Evolutionary conservation across 2,113 vertebrate species (phyloP), one percentile per base, ranked within the genome.

Genomic region (Ptychochromis oligacanthus): DNA sequence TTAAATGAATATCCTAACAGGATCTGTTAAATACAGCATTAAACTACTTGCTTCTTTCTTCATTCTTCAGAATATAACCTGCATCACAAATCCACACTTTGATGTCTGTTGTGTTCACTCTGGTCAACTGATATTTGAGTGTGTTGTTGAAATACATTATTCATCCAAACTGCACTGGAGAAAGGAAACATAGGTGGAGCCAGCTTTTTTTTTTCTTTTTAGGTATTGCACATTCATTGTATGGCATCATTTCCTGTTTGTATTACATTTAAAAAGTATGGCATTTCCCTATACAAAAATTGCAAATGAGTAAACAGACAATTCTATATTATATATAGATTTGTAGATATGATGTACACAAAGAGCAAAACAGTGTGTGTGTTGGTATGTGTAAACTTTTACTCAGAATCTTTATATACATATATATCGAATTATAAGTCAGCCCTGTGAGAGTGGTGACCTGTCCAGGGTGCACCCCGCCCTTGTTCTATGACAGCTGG

Each of bases 91-190:
- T 43, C 38, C n/a, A 65, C 7, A 24, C 62, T 43, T 65, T 14
- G 24, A 40, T 40, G 38, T 65, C 38, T 24, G 38, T 22, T 34
- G 22, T 65, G 36, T 65, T 65, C 36, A 36, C n/a, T 65, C 15
- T 65, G 62, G 62, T 65, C 62, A 65, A 10, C 62, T 10, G 62
- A 65, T 65, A 40, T 65, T 6, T 46, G 38, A 65, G 38, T 65
- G 62, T 46, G 38, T 65, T 65, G 62, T 26, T 65, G 62, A 49
- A 52, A 70, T 70, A 28, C 65, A 70, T 70, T 52, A 70, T 52
- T 49, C 43, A 70, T 31, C 43, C 28, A 52, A 24, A 31, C 24
- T 52, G 24, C 43, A 52, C 24, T 70, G 6, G 43, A 17, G 46
- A 52, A 52, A 70, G 65, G 24, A 70, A 70, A 70, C 46, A 49